Percentiles rank a stretch among this genome's conserved stretches.
Conservation (phyloP, 2,113 vertebrate species). For the Tretioscincus oriximinensis region DNA sequence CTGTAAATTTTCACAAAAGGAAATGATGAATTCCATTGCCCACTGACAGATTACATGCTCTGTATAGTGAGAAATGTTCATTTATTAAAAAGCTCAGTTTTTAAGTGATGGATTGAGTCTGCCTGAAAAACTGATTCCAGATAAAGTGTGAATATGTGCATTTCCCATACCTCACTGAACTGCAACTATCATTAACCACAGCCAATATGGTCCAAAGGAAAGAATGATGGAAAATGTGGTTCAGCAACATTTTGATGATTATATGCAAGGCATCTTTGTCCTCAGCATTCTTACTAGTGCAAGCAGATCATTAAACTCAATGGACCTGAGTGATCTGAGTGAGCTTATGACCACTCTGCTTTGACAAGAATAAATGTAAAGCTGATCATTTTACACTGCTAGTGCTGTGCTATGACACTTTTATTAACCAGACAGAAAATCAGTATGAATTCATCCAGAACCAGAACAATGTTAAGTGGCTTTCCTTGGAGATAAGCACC, state of each 20-base stretch:
- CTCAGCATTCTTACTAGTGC: not conserved
- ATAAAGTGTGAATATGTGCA: too few relatives aligned
- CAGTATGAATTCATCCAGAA: constrained; percentile 30
- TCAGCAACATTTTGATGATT: too few relatives aligned
- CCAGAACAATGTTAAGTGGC: constrained; percentile 39
- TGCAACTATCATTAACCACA: too few relatives aligned
- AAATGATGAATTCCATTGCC: not conserved
- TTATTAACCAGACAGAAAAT: constrained; percentile 45
- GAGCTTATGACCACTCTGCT: not conserved
- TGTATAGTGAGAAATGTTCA: not conserved
- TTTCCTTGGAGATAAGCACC: constrained; percentile 54
- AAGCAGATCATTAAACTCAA: not conserved
- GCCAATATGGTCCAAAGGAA: too few relatives aligned
- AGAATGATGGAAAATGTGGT: too few relatives aligned
- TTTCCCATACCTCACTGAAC: too few relatives aligned
- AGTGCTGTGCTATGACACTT: constrained; percentile 47
- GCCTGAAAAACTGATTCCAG: not conserved
- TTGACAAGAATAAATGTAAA: constrained; percentile 25
- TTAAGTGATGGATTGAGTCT: not conserved
- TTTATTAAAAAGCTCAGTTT: not conserved
- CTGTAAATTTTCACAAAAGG: too few relatives aligned
- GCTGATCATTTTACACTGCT: constrained; percentile 38
- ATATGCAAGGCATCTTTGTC: too few relatives aligned
- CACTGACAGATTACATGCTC: not conserved
- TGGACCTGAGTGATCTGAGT: not conserved